Percentiles rank a stretch among this genome's conserved stretches.
Evolutionary conservation across 2,113 vertebrate species (phyloP).

Genomic region (Vimba vimba): DNA sequence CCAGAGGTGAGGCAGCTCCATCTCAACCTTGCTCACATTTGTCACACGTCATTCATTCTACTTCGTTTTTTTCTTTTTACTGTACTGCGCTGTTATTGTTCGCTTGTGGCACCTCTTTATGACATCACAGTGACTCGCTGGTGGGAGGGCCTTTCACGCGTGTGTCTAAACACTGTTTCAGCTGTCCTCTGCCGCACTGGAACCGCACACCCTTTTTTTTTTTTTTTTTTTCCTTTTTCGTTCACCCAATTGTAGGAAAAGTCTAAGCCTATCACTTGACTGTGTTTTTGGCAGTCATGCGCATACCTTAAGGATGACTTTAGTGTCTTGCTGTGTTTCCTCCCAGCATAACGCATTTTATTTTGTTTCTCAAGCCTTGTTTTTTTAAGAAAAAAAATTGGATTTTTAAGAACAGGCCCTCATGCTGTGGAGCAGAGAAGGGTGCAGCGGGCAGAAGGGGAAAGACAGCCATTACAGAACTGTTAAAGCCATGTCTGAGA

Average conservation of each 20-base stretch:
- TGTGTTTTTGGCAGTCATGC: slow-evolving; percentile 51
- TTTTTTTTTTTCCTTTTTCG: neutral
- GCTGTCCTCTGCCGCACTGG: slow-evolving; percentile 10
- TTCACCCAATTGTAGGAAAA: slow-evolving; percentile 8
- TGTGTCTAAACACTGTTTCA: slow-evolving; percentile 2
- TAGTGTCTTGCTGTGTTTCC: slow-evolving; percentile 28
- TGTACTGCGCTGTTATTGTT: slow-evolving; percentile 28
- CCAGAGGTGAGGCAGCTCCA: slow-evolving; percentile 35
- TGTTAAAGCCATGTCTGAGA: slow-evolving; percentile 54
- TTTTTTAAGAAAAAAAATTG: slow-evolving; percentile 7
- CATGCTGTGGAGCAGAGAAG: slow-evolving; percentile 25
- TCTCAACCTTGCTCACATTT: slow-evolving; percentile 47
- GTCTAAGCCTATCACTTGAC: slow-evolving; percentile 18
- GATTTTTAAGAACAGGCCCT: slow-evolving; percentile 16
- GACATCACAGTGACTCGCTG: slow-evolving; percentile 42
- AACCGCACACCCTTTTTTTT: neutral
- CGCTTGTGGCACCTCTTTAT: slow-evolving; percentile 44
- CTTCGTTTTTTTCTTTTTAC: slow-evolving; percentile 14
- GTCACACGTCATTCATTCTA: slow-evolving; percentile 52
- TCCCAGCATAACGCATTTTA: slow-evolving; percentile 1
- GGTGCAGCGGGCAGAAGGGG: slow-evolving; percentile 30
- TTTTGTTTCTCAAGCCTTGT: slow-evolving; percentile 7
- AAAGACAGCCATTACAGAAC: slow-evolving; percentile 55
- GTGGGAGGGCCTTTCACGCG: neutral
- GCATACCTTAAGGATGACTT: slow-evolving; percentile 43